Conservation (phyloP, 2,888 invertebrate species). For the Ichneumoninae sp. region DNA sequence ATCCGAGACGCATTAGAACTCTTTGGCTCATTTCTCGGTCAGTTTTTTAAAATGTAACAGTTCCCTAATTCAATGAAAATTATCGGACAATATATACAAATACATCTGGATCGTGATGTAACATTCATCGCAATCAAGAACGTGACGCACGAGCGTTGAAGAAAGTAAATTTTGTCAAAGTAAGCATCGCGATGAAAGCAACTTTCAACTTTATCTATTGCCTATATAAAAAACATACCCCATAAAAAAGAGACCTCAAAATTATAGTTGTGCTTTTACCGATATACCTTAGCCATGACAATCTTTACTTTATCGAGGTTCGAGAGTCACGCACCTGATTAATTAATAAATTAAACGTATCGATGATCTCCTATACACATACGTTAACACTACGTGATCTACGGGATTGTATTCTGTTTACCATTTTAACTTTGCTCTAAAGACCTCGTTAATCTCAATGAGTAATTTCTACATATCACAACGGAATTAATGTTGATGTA, state of each 20-base stretch:
- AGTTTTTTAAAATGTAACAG: slow-evolving; percentile 24
- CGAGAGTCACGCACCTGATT: slow-evolving; percentile 12
- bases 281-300: slow-evolving; percentile 1
- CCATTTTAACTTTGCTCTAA: slow-evolving; percentile 25
- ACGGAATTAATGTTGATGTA: slow-evolving; percentile 45
- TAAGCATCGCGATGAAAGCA: not conserved
- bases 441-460: slow-evolving; percentile 50
- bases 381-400: slow-evolving; percentile 26
- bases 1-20: slow-evolving; percentile 30
- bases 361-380: slow-evolving; percentile 49
- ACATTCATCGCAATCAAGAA: not conserved
- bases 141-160: slow-evolving; percentile 1
- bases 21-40: slow-evolving; percentile 57
- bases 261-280: not conserved
- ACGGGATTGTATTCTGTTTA: slow-evolving; percentile 25
- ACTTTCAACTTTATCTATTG: not conserved
- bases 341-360: slow-evolving; percentile 35
- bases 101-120: slow-evolving; percentile 43
- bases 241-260: not conserved
- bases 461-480: slow-evolving; percentile 56
- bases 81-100: slow-evolving; percentile 58
- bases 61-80: slow-evolving; percentile 35
- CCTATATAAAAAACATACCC: not conserved
- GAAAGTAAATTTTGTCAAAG: not conserved
- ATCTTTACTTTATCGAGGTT: not conserved